Base-by-base conservation (phyloP, 2,888 invertebrate species). In the Ceriagrion tenellum region DNA sequence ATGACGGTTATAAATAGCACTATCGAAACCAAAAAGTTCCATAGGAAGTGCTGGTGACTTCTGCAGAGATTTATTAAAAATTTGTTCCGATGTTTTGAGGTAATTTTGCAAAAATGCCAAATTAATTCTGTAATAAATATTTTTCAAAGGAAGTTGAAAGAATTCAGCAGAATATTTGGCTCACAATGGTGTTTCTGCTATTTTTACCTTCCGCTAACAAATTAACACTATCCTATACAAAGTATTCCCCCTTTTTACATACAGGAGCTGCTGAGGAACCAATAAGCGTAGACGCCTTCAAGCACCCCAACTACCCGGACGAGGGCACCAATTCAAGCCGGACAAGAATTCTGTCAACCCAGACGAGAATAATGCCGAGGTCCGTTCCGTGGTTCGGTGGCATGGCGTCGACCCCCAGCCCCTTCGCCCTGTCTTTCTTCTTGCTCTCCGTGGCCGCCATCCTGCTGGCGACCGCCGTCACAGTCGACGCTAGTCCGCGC, bases 401-500 rank as follows among this genome's bases (percentile, higher is more conserved):
- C 69, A 40, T 93, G 69, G 18, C 93, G 47, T 30, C 91, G 40
- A 74, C 69, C 47, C 23, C 91, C 1, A 91, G 63, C 40, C 93
- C 93, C 35, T 35, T 93, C n/a, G 93, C 69, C 63, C 63, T 93
- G n/a, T 93, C 69, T 26, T 74, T 93, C 93, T 69, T 93, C 23
- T 18, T 91, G 20, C 91, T 91, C 18, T 35, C 35, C 2, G 40
- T 55, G n/a, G 47, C 69, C 40, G 47, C 93, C 47, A n/a, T 69
- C 40, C 69, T 93, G 47, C 69, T 93, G n/a, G 13, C 69, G 69
- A n/a, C 91, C 40, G 91, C 91, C 35, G n/a, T n/a, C 47, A 69
- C 93, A 26, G 93, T 63, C 16, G 93, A 93, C 40, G 93, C 93
- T 47, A n/a, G 69, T 3, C 93, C 93, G 10, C 93, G 93, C 40